phyloP scores from a whole-genome alignment of 2,797 vertebrate genomes.

The Carapus acus region DNA sequence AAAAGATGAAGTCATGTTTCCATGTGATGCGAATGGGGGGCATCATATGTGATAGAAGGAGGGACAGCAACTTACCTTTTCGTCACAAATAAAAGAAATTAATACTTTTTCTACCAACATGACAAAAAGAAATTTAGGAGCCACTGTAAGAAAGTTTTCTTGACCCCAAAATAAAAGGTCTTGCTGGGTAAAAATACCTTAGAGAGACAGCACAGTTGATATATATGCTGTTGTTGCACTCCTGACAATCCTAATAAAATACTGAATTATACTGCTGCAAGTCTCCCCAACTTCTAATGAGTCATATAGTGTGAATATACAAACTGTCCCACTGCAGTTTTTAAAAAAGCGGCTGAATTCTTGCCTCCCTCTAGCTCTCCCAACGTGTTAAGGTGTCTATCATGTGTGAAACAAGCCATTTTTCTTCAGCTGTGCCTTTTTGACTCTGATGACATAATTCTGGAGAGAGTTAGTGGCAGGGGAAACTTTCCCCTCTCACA shows the following conservation, averaged over 20 bases:
- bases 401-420: constrained; percentile 63
- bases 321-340: constrained; percentile 16
- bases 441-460: constrained; percentile 73
- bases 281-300: neutral
- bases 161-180: neutral
- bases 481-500: constrained; percentile 49
- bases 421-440: constrained; percentile 63
- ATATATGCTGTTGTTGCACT: neutral
- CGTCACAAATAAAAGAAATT: too few species aligned
- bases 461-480: constrained; percentile 49
- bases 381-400: constrained; percentile 60
- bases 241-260: constrained; percentile 2
- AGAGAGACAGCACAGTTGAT: neutral
- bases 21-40: constrained; percentile 23
- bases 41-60: constrained; percentile 52
- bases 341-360: constrained; percentile 37
- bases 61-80: constrained; percentile 59
- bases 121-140: too few species aligned
- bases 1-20: constrained; percentile 47
- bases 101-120: too few species aligned
- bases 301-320: constrained; percentile 7
- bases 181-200: neutral
- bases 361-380: constrained; percentile 40
- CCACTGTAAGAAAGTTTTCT: too few species aligned
- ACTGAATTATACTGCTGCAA: neutral